Base-by-base conservation (phyloP, 1,140 invertebrate species). In the Pogonus chalceus region DNA sequence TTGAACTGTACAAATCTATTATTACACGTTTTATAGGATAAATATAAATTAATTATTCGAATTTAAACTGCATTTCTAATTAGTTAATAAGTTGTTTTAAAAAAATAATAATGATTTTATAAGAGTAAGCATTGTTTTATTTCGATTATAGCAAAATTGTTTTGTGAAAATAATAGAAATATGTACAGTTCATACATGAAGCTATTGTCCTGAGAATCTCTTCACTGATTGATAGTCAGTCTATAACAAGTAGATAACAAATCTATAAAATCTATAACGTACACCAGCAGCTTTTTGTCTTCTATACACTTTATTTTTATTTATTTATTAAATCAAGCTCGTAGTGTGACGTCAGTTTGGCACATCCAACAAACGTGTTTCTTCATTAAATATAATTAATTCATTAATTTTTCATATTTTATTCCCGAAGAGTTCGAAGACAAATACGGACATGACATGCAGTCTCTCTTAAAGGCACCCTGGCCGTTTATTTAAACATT, bases 181-280 rank as follows among this genome's bases (percentile, higher is more conserved):
- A 14, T 7, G 14, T 31, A 31, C 14, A 31, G 26, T 31, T 31
- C 26, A 31, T 31, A 14, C 26, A 31, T 31, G 26, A 14, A 31
- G 26, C 26, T 31, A 31, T 31, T 31, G 26, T 31, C 26, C 37
- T 43, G 37, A 43, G 37, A 43, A 4, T 12, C 26, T 4, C 26
- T 31, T 31, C 26, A 31, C 26, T 31, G 26, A 31, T 31, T 31
- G 14, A 31, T 14, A 31, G 26, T 31, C 26, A 31, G 26, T 31
- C 26, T 43, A 43, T 12, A 43, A 43, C 18, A 54, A 54, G 20
- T 39, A 20, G 50, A 51, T 60, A 65, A 65, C 60, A 64, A 67
- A 63, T 67, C 65, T 67, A 67, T 67, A 67, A 65, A 67, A 65
- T 67, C 62, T 65, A 64, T 65, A 67, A 67, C 65, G 60, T 60